Base-by-base conservation (phyloP, 2,113 vertebrate genomes). In the Colinus virginianus region DNA sequence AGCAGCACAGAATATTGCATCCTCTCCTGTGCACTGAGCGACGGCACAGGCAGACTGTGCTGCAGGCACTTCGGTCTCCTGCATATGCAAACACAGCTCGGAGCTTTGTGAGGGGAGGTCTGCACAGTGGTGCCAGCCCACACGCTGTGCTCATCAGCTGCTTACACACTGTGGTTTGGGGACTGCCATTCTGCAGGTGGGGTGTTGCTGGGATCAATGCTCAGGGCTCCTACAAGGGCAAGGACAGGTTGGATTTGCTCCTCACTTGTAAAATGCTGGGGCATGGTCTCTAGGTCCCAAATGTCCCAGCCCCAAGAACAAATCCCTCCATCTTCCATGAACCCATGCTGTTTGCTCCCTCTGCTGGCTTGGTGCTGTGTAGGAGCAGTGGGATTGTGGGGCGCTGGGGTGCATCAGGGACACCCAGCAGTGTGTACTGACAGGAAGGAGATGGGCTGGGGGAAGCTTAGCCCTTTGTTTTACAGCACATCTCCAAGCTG, bases 291-390 rank as follows among this genome's bases (percentile, higher is more conserved):
- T 51, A 14, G 34, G n/a, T 72, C 66, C 19, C 30, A 80, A 88
- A 43, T 13, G 1, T 0, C 48, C 2, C 8, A 23, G 25, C 6
- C 18, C 13, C 34, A 20, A 3, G 34, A 36, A 25, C 76, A 68
- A 78, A 1, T 10, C 1, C 3, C 2, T 1, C 0, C 2, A 5
- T 74, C 40, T 88, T 55, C 46, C 66, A 45, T 51, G 74, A 68
- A 66, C 13, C 40, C 1, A 1, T 66, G 11, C 49, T 26, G 40
- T 66, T 67, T 96, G 90, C 95, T 92, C 93, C 95, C 94, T 94
- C 95, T 97, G 82, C 92, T 92, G 95, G 94, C 43, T 82, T 25
- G 36, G 34, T 46, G 3, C 5, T 17, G 64, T 42, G 22, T 8
- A 66, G 67, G 68, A 95, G 74, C 69, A 62, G 67, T 58, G 16